Conservation (phyloP, 2,113 vertebrate genomes). For the Anas platyrhynchos region DNA sequence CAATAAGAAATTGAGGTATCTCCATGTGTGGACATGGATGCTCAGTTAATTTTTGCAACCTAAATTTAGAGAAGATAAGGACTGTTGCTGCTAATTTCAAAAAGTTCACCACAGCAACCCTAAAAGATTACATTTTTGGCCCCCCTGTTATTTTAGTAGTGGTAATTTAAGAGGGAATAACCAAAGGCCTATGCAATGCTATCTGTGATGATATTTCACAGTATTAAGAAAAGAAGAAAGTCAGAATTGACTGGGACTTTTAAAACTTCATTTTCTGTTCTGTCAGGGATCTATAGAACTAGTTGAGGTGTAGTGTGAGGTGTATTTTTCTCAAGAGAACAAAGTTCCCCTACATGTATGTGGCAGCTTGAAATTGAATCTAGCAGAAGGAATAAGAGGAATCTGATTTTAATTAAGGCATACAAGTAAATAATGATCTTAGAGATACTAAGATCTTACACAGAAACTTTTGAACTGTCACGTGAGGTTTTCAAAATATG, state of each 20-base stretch:
- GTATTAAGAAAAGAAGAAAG: background rate
- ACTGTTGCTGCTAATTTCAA: background rate
- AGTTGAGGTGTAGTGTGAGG: background rate
- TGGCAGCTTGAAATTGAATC: background rate
- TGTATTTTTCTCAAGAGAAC: background rate
- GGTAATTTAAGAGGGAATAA: background rate
- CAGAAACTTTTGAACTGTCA: background rate
- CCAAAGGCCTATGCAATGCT: background rate
- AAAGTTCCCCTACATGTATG: background rate
- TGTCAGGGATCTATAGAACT: background rate
- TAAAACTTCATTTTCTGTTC: background rate
- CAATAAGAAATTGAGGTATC: background rate
- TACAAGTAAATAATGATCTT: background rate
- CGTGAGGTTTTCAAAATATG: background rate
- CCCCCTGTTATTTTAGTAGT: background rate
- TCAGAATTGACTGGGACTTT: background rate
- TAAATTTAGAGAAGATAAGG: background rate
- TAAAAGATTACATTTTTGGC: background rate
- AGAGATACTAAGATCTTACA: background rate
- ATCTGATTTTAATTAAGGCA: background rate
- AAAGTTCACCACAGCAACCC: background rate
- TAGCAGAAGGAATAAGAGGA: background rate
- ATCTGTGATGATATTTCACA: background rate
- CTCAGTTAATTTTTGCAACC: background rate
- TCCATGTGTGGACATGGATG: background rate